Evolutionary conservation across 2,113 vertebrate genomes (phyloP), one percentile per base, ranked within the genome.

Genomic region (Labeo rohita): DNA sequence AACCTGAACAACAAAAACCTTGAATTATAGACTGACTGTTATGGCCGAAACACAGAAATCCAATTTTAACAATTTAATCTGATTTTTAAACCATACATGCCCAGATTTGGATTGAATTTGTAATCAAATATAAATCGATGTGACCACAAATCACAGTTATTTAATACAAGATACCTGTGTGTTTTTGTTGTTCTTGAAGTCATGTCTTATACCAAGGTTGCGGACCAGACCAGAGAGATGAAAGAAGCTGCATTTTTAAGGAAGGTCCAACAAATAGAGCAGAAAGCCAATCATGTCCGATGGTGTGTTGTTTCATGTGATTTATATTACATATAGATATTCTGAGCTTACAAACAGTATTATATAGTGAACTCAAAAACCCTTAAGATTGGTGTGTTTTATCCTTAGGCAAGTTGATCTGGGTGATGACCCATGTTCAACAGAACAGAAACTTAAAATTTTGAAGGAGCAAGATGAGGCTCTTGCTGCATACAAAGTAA

Each of bases 201-300:
- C 61, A 39, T 91, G 6, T 91, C 90, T 81, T 91, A 93, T 91
- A 88, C 88, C 34, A 88, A 59, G 63, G 89, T 87, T 83, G 90
- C 66, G 39, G 72, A 88, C 52, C 95, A 93, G 89, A 95, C 89
- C 85, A 95, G 93, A 75, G 94, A 95, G 90, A 91, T 96, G 90
- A 98, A 96, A 91, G 98, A 98, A 88, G 94, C 95, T 0, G 11
- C 94, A 6, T 99, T 98, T 91, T 91, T 94, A 23, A 92, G 94
- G 74, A 96, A 95, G 92, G 89, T 97, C 87, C 95, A 92, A 84
- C 92, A 93, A 90, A 90, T 95, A 36, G 52, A 95, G 88, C 96
- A 98, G 83, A 92, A 90, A 86, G 93, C 90, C 85, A 97, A 94
- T 91, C 89, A 92, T n/a, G 89, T 96, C 15, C 95, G 93, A 88